phyloP scores from a whole-genome alignment of 1,140 invertebrate species.

The Lethocerus indicus region DNA sequence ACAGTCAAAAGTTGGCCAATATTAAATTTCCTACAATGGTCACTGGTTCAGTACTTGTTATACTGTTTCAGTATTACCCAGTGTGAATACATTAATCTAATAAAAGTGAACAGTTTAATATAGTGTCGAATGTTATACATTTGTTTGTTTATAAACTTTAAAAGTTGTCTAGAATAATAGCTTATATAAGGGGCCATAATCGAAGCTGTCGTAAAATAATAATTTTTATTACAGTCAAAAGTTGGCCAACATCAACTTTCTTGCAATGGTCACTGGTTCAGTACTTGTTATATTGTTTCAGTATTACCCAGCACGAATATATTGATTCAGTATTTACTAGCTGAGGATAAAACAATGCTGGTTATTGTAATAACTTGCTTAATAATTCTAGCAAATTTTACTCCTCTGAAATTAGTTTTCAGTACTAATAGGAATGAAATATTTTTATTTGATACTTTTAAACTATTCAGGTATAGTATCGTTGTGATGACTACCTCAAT shows the following conservation, averaged over 20 bases:
- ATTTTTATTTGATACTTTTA: no score
- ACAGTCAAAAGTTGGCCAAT: conserved; percentile 30
- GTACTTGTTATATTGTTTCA: not conserved
- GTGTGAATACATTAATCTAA: no score
- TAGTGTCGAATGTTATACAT: no score
- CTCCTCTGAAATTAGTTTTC: no score
- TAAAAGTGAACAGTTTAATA: no score
- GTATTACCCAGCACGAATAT: conserved; percentile 12
- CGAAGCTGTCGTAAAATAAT: not conserved
- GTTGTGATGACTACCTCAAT: no score
- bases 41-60: conserved; percentile 24
- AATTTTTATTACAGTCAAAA: conserved; percentile 1
- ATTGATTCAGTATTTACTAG: no score
- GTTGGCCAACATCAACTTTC: conserved; percentile 1
- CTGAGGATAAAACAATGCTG: no score
- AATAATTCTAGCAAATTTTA: no score
- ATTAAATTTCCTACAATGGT: conserved; percentile 25
- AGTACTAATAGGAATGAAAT: no score
- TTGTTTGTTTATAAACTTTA: not conserved
- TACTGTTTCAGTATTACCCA: conserved; percentile 33
- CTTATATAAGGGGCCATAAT: conserved; percentile 19
- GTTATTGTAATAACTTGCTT: no score
- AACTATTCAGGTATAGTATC: no score
- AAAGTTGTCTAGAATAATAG: conserved; percentile 14
- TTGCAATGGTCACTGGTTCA: not conserved